Evolutionary conservation across 2,797 vertebrate genomes (phyloP), one percentile per base, ranked within the genome.

Genomic region (Psittacula derbiana): DNA sequence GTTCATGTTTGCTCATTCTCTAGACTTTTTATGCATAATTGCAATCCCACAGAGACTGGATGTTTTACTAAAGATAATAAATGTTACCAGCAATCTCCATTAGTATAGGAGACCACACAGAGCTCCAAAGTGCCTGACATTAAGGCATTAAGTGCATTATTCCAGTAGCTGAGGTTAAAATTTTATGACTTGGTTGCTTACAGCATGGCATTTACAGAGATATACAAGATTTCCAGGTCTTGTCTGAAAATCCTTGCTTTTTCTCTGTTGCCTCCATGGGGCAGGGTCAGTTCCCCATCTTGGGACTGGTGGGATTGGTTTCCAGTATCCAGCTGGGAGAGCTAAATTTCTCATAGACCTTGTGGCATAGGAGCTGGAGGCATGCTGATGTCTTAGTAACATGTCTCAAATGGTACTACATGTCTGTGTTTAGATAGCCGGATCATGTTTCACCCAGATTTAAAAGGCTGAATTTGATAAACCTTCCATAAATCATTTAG

Each of bases 41-140:
- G 88, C 76, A 91, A 38, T 88, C 82, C 95, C 72, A 84, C 55
- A 38, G 92, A 96, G 93, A 74, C 0, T 82, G 71, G 41, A 82
- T 88, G 66, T 70, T 96, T 96, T 94, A 95, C 44, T 83, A 83
- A 88, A 88, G 73, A 60, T 85, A 73, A 90, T 95, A 94, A 95
- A 91, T 67, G 55, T 72, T 93, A 93, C 50, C 87, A 90, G 81
- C 85, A 88, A 75, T 86, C 60, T 93, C 85, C 82, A 90, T 90
- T 91, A 93, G 73, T 18, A 5, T 19, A n/a, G 92, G 31, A 91
- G 85, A 88, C 89, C 87, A 72, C 73, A 80, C 20, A 52, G 66
- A 75, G 46, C 13, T 91, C 69, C 44, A 43, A 72, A 94, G 87
- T 84, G 76, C 69, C 70, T 95, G n/a, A 46, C 40, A 90, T 91